Percentiles rank a stretch among this genome's conserved stretches.
Evolutionary conservation across 2,113 vertebrate genomes (phyloP).

Genomic region (Sprattus sprattus): DNA sequence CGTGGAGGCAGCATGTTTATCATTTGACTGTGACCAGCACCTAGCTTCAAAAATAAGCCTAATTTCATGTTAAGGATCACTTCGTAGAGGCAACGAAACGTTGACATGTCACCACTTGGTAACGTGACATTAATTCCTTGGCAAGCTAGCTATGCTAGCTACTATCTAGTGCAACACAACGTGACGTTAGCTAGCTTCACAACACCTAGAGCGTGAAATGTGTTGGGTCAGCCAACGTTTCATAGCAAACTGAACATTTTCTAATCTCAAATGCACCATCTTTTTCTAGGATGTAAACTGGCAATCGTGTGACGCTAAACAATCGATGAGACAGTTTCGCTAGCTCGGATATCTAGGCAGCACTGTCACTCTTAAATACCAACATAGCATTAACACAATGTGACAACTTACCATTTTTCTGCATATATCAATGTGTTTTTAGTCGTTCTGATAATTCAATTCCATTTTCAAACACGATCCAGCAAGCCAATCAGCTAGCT

Average conservation of each 20-base stretch:
- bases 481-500: background rate
- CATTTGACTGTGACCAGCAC: background rate
- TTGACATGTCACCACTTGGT: background rate
- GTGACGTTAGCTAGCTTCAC: background rate
- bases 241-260: background rate
- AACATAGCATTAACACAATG: background rate
- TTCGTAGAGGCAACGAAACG: background rate
- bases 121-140: background rate
- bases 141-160: background rate
- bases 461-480: background rate
- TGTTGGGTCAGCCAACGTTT: background rate
- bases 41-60: background rate
- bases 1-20: background rate
- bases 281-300: background rate
- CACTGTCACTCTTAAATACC: background rate
- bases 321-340: background rate
- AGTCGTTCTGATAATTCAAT: conserved; percentile 3
- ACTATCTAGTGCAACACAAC: background rate
- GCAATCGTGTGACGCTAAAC: background rate
- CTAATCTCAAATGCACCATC: background rate
- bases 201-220: background rate
- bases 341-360: background rate
- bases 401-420: background rate
- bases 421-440: background rate
- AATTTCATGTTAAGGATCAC: background rate